A percentile compares a stretch with the other conserved stretches of the same genome.
Conservation (phyloP, 2,888 invertebrate genomes). For the Serripes groenlandicus region DNA sequence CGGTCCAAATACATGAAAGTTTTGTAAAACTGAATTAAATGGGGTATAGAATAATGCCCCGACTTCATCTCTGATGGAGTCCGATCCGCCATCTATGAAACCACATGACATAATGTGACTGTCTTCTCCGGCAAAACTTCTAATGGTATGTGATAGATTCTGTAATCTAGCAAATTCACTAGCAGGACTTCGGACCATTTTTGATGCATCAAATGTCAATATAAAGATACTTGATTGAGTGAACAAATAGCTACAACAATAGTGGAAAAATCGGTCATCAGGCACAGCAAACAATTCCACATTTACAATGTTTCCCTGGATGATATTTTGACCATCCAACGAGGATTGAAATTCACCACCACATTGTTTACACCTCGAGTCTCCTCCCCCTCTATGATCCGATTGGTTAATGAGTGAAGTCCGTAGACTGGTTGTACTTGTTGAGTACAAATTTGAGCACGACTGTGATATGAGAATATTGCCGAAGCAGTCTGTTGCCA, state of each 20-base stretch:
- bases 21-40: conserved; percentile 69
- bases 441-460: conserved; percentile 54
- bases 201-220: conserved; percentile 76
- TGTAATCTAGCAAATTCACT: conserved; percentile 73
- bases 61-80: conserved; percentile 68
- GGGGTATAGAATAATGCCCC: conserved; percentile 71
- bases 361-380: conserved; percentile 52
- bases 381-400: conserved; percentile 19
- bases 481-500: conserved; percentile 66
- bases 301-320: conserved; percentile 62
- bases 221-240: conserved; percentile 74
- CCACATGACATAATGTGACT: conserved; percentile 70
- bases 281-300: conserved; percentile 73
- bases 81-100: conserved; percentile 58
- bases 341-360: conserved; percentile 44
- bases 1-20: conserved; percentile 69
- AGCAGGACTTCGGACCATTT: conserved; percentile 70
- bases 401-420: conserved; percentile 31
- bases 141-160: conserved; percentile 73
- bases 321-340: conserved; percentile 12
- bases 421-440: conserved; percentile 21
- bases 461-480: conserved; percentile 54
- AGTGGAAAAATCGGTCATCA: conserved; percentile 76
- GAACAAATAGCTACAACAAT: conserved; percentile 73
- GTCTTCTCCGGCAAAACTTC: conserved; percentile 69